Evolutionary conservation across 1,140 invertebrate genomes (phyloP), one percentile per base, ranked within the genome.

Genomic region (Drosophila busckii): DNA sequence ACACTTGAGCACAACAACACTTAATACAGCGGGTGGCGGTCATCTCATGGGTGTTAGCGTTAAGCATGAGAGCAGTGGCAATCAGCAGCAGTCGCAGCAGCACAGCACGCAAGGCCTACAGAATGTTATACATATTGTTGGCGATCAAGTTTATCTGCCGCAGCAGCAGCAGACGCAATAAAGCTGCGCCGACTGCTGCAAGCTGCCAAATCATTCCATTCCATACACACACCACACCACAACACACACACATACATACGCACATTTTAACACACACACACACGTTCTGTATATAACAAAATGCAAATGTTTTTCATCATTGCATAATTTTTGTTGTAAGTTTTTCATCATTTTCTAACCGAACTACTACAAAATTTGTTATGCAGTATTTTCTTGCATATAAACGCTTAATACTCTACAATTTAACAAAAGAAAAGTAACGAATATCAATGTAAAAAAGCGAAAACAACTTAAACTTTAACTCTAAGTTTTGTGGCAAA

Each of bases 121-220:
- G 60, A 85, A 85, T 65, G 84, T 86, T 31, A 85, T 86, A 66
- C 84, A 86, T 23, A 85, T 86, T 64, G 84, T 86, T 10, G 84
- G 73, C 49, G 84, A 86, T 49, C 78, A 86, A 35, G 69, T 86
- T 23, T 85, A 76, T 31, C 23, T 80, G 38, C 70, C 73, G 9
- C 82, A 83, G 42, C 70, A 82, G 26, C 69, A 80, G 48, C 64
- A 69, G 29, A 37, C 41, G 9, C 55, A 56, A 52, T 32, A 48
- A 41, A 22, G 23, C 17, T n/a, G 31, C 35, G 41, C 20, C 44
- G 22, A 31, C 35, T 26, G n/a, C 19, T 53, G 46, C 40, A 53
- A 35, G 44, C 52, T 17, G 55, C 62, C 70, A 28, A 44, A 73
- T 80, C 75, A 80, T 80, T 80, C 73, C 73, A 66, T 9, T 29